These are phyloP conservation scores for Drosophila dunni DNA, from an alignment of 1,140 invertebrate species.

Conservation along the genomic window DNA sequence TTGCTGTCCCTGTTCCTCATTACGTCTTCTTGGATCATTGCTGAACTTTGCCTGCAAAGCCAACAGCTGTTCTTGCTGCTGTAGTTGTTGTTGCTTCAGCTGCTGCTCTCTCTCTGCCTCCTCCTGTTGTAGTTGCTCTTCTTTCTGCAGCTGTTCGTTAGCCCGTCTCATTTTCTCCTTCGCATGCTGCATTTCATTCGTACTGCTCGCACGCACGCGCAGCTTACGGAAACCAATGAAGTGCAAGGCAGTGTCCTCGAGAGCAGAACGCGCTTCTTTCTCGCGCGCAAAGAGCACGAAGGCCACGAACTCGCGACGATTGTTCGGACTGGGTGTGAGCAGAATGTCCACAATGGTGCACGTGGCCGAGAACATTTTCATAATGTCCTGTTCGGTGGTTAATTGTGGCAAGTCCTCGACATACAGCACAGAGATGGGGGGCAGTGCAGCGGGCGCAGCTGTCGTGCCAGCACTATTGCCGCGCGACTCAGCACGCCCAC, in stretches of 20 bases:
- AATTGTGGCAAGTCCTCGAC: constrained; percentile 90
- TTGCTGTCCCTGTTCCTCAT: constrained; percentile 8
- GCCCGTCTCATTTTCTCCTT: constrained; percentile 85
- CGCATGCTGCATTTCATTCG: constrained; percentile 86
- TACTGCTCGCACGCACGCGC: constrained; percentile 85
- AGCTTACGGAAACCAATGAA: constrained; percentile 87
- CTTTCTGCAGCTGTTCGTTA: constrained; percentile 79
- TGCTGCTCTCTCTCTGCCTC: constrained; percentile 46
- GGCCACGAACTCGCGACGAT: constrained; percentile 86
- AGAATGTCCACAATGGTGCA: constrained; percentile 90
- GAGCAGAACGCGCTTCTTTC: constrained; percentile 88
- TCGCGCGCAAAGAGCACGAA: constrained; percentile 90
- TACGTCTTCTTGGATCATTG: constrained; percentile 36
- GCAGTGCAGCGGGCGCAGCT: not conserved
- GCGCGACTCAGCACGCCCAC: constrained; percentile 14
- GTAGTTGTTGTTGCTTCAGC: constrained; percentile 31
- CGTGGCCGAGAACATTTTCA: constrained; percentile 89
- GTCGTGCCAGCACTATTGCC: constrained; percentile 4
- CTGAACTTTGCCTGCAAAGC: constrained; percentile 34
- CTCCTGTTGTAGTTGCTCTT: constrained; percentile 65
- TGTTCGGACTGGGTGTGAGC: constrained; percentile 86
- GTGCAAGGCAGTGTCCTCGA: constrained; percentile 86
- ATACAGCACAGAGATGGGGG: constrained; percentile 86
- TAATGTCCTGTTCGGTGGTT: constrained; percentile 91
- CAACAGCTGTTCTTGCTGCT: constrained; percentile 19